Conservation (phyloP, 2,888 invertebrate species). For the Thecocarcelia acutangulata region DNA sequence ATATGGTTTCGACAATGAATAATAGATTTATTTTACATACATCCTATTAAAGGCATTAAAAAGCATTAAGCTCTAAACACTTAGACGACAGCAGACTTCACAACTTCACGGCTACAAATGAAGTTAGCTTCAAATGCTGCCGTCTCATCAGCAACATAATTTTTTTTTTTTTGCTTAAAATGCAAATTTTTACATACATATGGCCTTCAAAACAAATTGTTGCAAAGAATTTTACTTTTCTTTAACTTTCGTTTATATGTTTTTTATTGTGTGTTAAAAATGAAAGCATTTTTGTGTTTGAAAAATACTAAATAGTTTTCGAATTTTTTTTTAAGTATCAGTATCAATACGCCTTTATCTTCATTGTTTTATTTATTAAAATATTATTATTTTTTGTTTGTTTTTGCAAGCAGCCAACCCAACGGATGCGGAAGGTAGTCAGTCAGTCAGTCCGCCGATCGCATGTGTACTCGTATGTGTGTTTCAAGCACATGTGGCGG, state of each 20-base stretch:
- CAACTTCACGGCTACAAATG: too few species aligned
- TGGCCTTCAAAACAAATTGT: too few species aligned
- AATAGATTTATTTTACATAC: too few species aligned
- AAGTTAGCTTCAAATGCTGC: too few species aligned
- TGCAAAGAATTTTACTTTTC: conserved; percentile 24
- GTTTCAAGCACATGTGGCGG: conserved; percentile 13
- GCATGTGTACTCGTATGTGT: background rate
- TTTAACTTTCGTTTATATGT: background rate
- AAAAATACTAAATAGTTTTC: conserved; percentile 7
- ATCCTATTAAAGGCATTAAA: too few species aligned
- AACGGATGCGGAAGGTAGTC: conserved; percentile 46
- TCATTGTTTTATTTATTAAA: background rate
- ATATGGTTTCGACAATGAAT: too few species aligned
- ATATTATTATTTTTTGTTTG: background rate
- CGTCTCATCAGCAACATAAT: too few species aligned
- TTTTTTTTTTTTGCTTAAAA: too few species aligned
- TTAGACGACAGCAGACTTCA: too few species aligned
- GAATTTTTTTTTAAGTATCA: background rate
- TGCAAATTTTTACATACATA: too few species aligned
- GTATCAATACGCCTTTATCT: background rate
- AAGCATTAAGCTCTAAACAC: too few species aligned
- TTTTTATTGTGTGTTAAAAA: background rate
- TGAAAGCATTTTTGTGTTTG: conserved; percentile 28
- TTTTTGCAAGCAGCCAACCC: background rate
- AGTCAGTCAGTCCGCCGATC: background rate